Evolutionary conservation across 2,797 vertebrate species (phyloP), one percentile per base, ranked within the genome.

Genomic region (Gambelia wislizenii): DNA sequence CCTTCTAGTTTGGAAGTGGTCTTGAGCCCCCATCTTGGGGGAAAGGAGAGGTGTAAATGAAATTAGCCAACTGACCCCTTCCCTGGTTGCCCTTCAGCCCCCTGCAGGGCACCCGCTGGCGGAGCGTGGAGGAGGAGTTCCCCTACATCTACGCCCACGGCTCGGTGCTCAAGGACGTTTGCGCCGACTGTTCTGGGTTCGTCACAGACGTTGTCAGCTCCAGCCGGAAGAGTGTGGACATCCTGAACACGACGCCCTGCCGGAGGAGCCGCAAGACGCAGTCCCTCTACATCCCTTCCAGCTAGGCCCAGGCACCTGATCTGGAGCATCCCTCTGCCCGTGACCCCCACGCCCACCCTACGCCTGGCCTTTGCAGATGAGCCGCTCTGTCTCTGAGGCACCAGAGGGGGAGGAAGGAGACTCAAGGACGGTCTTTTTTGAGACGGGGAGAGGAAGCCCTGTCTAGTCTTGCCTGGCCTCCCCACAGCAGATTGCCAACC

Each of bases 121-220:
- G 94, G 90, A 97, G 97, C 0, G 98, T 99, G 88, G 98, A 99
- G 92, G 97, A 98, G 91, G 98, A 98, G 92, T 99, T 99, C 92
- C 99, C 99, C 0, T 98, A 99, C 93, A 98, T 99, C 86, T 99
- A 99, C 1, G 96, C 98, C 1, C 98, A 99, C 0, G 99, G 99
- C 96, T 98, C 98, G 12, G 95, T 97, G 78, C 97, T 99, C 91
- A 98, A 98, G 5, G 98, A 99, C 1, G 92, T 99, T 92, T 99
- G 99, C 85, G 97, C 96, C 0, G 98, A 99, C 89, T 99, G 99
- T 91, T 98, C 98, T 33, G 97, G 98, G 85, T 99, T 99, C 0
- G 98, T 99, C 14, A 98, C 97, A 0, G 98, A 99, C 0, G 98
- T 99, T 14, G 97, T 99, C 83, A 97, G 97, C 79, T 99, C 98